Percentiles rank a stretch among this genome's conserved stretches.
These are phyloP conservation scores for Aplidium turbinatum DNA, from an alignment of 23 tunicate species.

Conservation along the genomic window DNA sequence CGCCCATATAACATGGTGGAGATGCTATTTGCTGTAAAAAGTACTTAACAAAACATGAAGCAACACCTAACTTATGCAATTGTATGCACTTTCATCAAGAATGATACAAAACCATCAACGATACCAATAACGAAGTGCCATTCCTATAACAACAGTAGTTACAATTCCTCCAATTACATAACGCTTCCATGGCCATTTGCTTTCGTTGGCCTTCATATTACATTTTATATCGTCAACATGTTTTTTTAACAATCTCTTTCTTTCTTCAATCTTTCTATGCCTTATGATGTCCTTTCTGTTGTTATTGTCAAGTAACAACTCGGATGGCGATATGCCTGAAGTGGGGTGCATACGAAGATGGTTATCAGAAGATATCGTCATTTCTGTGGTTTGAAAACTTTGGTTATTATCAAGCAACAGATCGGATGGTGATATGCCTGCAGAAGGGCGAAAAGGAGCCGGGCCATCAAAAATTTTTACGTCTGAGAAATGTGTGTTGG, in stretches of 20 bases:
- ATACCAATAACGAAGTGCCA: conserved; percentile 26
- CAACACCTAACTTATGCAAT: neutral
- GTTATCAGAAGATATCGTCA: no score
- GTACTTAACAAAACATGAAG: neutral
- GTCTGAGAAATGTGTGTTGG: no score
- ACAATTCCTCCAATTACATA: conserved; percentile 32
- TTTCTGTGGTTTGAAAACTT: neutral
- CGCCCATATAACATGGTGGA: no score
- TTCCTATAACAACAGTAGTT: conserved; percentile 34
- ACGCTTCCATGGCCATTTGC: conserved; percentile 35
- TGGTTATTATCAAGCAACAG: neutral
- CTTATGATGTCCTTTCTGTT: neutral
- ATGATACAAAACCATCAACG: conserved; percentile 3
- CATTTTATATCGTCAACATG: conserved; percentile 13
- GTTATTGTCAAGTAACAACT: neutral
- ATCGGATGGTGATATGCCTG: no score
- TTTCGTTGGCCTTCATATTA: conserved; percentile 16
- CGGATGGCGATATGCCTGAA: neutral
- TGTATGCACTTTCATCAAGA: neutral
- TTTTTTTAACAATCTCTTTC: neutral
- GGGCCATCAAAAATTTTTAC: no score
- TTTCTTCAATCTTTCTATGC: neutral
- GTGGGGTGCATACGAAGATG: no score
- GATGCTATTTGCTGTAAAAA: no score
- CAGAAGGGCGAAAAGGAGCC: no score